Conservation (phyloP, 1,140 invertebrate genomes). For the Eriosoma lanigerum region DNA sequence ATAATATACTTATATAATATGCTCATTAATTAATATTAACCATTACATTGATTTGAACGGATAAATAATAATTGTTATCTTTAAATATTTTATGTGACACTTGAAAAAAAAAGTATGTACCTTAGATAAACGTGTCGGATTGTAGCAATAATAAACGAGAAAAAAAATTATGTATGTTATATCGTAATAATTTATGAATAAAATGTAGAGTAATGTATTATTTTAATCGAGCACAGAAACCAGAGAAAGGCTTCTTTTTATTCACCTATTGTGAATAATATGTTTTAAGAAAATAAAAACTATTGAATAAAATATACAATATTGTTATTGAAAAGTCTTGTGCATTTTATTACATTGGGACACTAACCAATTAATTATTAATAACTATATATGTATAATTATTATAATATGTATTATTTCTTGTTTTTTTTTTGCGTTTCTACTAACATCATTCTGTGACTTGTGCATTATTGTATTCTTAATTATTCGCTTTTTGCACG, state of each 20-base stretch:
- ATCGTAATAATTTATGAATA: neutral
- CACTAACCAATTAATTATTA: too few species aligned
- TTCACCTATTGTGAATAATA: conserved; percentile 43
- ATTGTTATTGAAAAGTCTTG: conserved; percentile 48
- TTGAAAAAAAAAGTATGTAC: conserved; percentile 23
- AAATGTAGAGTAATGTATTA: conserved; percentile 31
- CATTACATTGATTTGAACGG: neutral
- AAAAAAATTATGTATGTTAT: conserved; percentile 14
- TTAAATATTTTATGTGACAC: conserved; percentile 3
- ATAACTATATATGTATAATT: too few species aligned
- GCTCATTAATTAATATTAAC: conserved; percentile 51
- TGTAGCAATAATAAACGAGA: conserved; percentile 30
- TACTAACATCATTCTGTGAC: too few species aligned
- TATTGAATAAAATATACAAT: conserved; percentile 33
- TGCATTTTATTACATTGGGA: too few species aligned
- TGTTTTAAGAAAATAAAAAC: conserved; percentile 13
- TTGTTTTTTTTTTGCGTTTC: too few species aligned
- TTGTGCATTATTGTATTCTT: too few species aligned
- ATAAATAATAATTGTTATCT: conserved; percentile 35
- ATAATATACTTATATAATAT: neutral
- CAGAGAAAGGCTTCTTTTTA: conserved; percentile 33
- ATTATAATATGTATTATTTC: too few species aligned
- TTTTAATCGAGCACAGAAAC: conserved; percentile 39
- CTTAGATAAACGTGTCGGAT: conserved; percentile 15
- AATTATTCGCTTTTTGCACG: conserved; percentile 18